These are phyloP conservation scores for Lucilia sericata DNA, from an alignment of 1,140 invertebrate species.

Conservation along the genomic window DNA sequence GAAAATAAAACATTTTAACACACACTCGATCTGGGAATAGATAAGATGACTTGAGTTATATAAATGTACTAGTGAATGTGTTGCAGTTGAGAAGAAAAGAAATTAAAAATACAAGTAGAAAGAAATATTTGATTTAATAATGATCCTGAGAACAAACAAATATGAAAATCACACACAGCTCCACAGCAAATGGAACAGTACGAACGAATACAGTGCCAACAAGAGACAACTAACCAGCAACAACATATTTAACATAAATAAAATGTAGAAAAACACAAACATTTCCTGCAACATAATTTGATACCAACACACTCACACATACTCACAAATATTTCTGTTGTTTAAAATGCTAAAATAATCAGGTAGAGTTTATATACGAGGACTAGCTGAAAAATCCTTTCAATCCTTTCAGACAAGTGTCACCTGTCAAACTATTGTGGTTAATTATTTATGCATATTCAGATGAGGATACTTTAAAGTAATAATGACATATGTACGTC, in stretches of 20 bases:
- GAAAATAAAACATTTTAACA: too few relatives aligned
- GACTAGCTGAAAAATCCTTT: too few relatives aligned
- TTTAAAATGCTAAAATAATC: conserved; percentile 10
- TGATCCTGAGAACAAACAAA: conserved; percentile 26
- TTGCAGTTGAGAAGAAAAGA: background rate
- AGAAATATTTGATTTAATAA: conserved; percentile 28
- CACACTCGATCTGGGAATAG: background rate
- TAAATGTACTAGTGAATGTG: too few relatives aligned
- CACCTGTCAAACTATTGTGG: too few relatives aligned
- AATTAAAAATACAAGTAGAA: background rate
- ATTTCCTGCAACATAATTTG: conserved; percentile 18
- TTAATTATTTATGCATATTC: too few relatives aligned
- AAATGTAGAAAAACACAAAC: conserved; percentile 5
- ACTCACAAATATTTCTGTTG: background rate
- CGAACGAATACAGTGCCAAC: background rate
- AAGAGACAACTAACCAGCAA: background rate
- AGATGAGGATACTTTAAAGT: too few relatives aligned
- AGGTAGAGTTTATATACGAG: background rate
- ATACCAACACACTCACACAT: background rate
- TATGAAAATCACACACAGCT: background rate
- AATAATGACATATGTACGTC: too few relatives aligned
- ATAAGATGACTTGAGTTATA: background rate
- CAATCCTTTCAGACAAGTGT: too few relatives aligned
- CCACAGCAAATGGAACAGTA: background rate
- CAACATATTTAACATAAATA: conserved; percentile 26